These are phyloP conservation scores for Pterobdella sp. DNA, from an alignment of 2,888 invertebrate genomes.

Conservation along the genomic window DNA sequence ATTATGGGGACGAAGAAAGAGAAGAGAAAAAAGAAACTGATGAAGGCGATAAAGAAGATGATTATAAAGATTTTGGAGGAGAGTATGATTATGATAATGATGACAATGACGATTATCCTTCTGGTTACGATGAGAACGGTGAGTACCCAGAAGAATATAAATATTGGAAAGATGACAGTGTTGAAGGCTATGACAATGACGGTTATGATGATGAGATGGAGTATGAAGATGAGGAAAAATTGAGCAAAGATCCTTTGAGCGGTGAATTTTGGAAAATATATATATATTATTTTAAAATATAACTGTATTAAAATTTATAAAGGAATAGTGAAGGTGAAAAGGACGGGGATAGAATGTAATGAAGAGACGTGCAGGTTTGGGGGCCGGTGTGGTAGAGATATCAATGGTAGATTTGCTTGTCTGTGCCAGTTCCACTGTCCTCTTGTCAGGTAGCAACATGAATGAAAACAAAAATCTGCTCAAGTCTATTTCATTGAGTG, in stretches of 20 bases:
- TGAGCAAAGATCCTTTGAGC: background rate
- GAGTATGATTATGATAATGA: background rate
- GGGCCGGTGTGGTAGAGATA: background rate
- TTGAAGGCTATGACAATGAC: background rate
- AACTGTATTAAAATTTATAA: background rate
- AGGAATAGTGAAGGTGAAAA: background rate
- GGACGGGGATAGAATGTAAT: background rate
- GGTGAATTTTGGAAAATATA: background rate
- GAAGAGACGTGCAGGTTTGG: slow-evolving; percentile 14
- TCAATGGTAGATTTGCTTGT: background rate
- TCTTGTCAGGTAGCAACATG: background rate
- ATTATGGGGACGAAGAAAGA: background rate
- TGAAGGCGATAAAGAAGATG: background rate
- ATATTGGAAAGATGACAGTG: background rate
- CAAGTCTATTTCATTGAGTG: no score
- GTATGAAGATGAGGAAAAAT: background rate
- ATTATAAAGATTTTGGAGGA: background rate
- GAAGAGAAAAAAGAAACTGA: background rate
- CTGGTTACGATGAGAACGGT: background rate
- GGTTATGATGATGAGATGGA: background rate
- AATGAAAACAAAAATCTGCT: no score
- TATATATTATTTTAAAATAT: background rate
- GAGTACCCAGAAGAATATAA: background rate
- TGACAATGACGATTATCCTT: background rate
- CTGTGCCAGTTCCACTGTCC: slow-evolving; percentile 17